phyloP scores from a whole-genome alignment of 2,113 vertebrate genomes.

The Desmodus rotundus region DNA sequence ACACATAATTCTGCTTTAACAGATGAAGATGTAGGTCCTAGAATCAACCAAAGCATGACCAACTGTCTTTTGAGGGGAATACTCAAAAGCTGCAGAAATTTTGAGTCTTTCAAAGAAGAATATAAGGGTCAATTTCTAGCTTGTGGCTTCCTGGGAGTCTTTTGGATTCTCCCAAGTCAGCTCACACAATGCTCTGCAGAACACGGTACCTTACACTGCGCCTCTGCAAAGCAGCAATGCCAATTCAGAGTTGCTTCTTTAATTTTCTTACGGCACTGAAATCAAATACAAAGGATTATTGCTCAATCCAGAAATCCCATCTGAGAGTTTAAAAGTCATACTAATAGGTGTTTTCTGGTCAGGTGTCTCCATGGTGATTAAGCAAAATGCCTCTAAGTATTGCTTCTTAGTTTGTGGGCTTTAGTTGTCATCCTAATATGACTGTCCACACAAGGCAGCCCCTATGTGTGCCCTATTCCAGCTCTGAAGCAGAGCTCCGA shows the following conservation, averaged over 20 bases:
- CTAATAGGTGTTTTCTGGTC: not conserved
- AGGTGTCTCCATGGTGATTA: not conserved
- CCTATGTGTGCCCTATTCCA: not conserved
- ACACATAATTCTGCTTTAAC: not conserved
- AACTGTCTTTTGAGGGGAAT: not conserved
- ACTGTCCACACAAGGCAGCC: not conserved
- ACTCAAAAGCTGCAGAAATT: not conserved
- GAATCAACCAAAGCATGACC: not conserved
- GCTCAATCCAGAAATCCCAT: not conserved
- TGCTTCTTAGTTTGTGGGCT: not conserved
- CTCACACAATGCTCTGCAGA: not conserved
- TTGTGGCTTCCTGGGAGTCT: not conserved
- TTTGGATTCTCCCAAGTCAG: not conserved
- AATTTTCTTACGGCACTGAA: not conserved
- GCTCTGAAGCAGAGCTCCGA: not conserved
- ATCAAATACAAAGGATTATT: not conserved
- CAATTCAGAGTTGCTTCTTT: not conserved
- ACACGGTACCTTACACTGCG: not conserved
- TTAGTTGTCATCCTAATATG: not conserved
- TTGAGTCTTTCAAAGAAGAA: not conserved
- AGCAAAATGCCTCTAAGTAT: not conserved
- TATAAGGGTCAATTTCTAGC: not conserved
- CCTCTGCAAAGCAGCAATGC: not conserved
- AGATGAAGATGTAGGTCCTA: not conserved
- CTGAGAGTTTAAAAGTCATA: not conserved